Evolutionary conservation across 1,140 invertebrate genomes (phyloP), one percentile per base, ranked within the genome.

Genomic region (Drosophila jambulina): DNA sequence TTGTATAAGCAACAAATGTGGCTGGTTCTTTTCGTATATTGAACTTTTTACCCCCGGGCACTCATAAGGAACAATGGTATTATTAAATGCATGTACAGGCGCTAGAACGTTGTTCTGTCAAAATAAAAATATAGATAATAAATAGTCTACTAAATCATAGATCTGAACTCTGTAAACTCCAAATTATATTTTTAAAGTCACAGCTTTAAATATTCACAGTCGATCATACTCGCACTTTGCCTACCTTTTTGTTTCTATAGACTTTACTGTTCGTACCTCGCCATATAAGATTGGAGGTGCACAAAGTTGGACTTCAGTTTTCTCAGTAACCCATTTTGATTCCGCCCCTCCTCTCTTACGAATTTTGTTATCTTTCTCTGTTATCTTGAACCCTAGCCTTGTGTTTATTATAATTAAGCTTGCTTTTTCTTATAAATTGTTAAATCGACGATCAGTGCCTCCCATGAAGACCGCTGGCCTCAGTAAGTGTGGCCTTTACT

Each of bases 1-100:
- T 87, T 87, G 77, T 84, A 88, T 80, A 83, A 80, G 77, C 80
- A 76, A 60, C 83, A 87, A 83, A 82, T 63, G 46, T 56, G 29
- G 29, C 15, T 38, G 5, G 21, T 12, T 38, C 53, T 56, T 38
- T 10, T 25, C 17, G 34, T 12, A n/a, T 17, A 56, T n/a, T 56
- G 21, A 12, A 34, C 34, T 56, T 56, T 38, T 38, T n/a, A 56
- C 21, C 15, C 43, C 9, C 21, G 34, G 34, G 2, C 21, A 17
- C 5, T 17, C 21, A n/a, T 2, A 7, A 21, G 51, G 19, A 53
- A 9, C 19, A 34, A 17, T 4, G 21, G 51, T 36, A 17, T 36
- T 36, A 21, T 38, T 21, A 5, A 34, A 17, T 32, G 10, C 19
- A 19, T 51, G 7, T 25, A 19, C n/a, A 19, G 2, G 25, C 17